Evolutionary conservation across 2,113 vertebrate genomes (phyloP).

Genomic region (Alexandromys fortis): DNA sequence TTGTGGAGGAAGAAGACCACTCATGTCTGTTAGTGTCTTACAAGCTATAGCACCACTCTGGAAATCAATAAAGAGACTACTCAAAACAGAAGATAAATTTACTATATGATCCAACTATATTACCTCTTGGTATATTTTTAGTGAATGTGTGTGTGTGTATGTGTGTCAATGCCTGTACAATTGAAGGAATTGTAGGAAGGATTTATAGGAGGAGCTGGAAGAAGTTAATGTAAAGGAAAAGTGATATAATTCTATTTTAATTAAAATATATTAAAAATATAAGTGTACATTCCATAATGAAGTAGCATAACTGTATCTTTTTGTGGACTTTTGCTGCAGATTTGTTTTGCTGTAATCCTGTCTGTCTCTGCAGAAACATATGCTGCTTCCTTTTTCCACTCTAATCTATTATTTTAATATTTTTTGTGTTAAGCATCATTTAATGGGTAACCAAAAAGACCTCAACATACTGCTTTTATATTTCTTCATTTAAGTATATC

Average conservation of each 20-base stretch:
- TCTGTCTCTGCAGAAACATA: not conserved
- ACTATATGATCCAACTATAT: not conserved
- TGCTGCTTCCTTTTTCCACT: not conserved
- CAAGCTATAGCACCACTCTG: not conserved
- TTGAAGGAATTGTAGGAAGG: not conserved
- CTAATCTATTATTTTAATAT: not conserved
- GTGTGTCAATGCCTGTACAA: not conserved
- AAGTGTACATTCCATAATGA: not conserved
- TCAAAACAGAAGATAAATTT: not conserved
- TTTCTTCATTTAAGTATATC: not conserved
- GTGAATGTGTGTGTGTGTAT: not conserved
- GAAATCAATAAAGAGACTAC: not conserved
- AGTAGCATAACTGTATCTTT: not conserved
- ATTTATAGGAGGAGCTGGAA: not conserved
- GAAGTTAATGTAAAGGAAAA: not conserved
- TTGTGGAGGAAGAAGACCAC: not conserved
- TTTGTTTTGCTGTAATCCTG: not conserved
- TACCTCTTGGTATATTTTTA: not conserved
- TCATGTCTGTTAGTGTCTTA: not conserved
- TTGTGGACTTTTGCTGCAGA: not conserved
- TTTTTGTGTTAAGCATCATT: not conserved
- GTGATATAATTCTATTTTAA: not conserved
- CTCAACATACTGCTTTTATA: not conserved
- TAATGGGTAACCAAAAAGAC: not conserved
- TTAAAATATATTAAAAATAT: not conserved